phyloP scores from a whole-genome alignment of 2,113 vertebrate genomes.

The Gallinago undulata region DNA sequence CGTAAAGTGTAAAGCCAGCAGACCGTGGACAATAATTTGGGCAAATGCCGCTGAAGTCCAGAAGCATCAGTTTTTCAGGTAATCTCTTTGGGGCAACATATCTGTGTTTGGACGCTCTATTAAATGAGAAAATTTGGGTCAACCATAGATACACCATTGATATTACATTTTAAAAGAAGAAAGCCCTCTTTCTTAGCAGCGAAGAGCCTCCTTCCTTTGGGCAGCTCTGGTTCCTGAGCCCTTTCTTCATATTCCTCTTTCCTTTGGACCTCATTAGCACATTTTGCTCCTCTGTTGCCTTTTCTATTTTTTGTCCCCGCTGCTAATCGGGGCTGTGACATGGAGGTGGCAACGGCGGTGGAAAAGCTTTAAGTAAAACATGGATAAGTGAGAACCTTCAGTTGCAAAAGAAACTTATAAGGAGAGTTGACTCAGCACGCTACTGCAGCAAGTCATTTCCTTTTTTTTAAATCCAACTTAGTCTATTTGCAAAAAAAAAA shows the following conservation, averaged over 20 bases:
- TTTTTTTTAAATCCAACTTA: neutral
- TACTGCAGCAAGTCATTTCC: neutral
- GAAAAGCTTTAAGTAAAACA: neutral
- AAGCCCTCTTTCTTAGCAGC: neutral
- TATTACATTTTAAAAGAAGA: neutral
- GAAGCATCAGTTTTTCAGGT: neutral
- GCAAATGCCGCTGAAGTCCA: neutral
- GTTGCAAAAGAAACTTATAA: neutral
- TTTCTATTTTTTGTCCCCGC: neutral
- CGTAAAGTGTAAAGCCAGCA: neutral
- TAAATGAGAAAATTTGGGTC: neutral
- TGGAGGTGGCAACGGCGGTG: neutral
- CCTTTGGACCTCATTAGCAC: neutral
- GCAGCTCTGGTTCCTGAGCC: neutral
- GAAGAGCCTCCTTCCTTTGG: neutral
- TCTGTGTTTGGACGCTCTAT: neutral
- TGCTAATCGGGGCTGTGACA: neutral
- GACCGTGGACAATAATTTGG: neutral
- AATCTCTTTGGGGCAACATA: neutral
- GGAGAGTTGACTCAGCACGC: neutral
- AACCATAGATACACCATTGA: neutral
- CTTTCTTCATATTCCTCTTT: neutral
- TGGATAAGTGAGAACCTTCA: neutral
- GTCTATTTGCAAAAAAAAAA: neutral
- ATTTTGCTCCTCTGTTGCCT: neutral